Conservation (phyloP, 2,797 vertebrate species). For the Chrosomus eos region DNA sequence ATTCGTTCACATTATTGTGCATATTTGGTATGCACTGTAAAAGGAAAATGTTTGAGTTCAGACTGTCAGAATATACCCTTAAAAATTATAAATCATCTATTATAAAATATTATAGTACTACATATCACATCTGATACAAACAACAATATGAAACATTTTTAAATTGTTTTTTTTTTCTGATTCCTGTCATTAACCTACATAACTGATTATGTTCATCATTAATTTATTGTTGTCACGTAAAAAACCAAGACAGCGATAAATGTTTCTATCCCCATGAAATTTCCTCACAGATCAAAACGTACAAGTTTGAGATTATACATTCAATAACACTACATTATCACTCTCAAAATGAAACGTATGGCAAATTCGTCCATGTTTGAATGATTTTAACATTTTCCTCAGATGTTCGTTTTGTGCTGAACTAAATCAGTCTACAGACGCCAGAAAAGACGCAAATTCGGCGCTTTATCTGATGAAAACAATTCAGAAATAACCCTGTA, state of each 20-base stretch:
- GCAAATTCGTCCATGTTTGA: neutral
- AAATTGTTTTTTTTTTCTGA: too few relatives aligned
- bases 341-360: neutral
- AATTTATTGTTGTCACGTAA: too few relatives aligned
- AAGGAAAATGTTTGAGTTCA: too few relatives aligned
- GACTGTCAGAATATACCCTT: too few relatives aligned
- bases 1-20: too few relatives aligned
- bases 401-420: neutral
- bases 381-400: neutral
- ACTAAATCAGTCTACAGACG: neutral
- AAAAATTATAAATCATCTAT: too few relatives aligned
- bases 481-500: too few relatives aligned
- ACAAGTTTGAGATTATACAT: neutral
- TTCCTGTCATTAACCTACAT: neutral
- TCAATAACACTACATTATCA: neutral
- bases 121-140: too few relatives aligned
- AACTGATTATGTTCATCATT: neutral
- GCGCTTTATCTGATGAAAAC: neutral
- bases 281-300: neutral
- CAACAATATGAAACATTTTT: too few relatives aligned
- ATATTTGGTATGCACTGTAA: too few relatives aligned
- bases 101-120: too few relatives aligned
- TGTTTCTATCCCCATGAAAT: neutral
- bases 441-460: neutral
- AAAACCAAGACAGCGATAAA: neutral